A percentile compares a stretch with the other conserved stretches of the same genome.
phyloP scores from a whole-genome alignment of 2,797 vertebrate species.

The Okamejei kenojei region DNA sequence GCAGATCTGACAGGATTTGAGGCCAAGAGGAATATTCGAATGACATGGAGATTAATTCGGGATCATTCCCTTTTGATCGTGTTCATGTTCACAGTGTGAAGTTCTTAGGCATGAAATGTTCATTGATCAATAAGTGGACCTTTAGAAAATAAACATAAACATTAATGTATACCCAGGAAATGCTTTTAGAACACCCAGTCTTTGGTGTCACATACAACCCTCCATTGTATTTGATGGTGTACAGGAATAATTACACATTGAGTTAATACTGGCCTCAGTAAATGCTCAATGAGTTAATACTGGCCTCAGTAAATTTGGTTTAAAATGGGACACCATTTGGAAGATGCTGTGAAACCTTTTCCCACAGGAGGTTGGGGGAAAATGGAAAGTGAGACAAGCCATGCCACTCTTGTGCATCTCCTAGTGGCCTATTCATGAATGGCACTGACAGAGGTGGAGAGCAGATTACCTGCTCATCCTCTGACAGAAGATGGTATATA shows the following conservation, averaged over 20 bases:
- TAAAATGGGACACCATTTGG: background rate
- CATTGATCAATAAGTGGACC: background rate
- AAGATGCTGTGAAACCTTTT: background rate
- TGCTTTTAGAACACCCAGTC: background rate
- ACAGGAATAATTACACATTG: background rate
- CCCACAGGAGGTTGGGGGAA: background rate
- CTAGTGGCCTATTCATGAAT: background rate
- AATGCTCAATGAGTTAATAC: background rate
- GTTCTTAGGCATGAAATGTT: background rate
- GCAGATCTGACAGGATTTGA: background rate
- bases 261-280: conserved; percentile 4
- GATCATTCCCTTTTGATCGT: background rate
- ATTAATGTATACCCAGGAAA: background rate
- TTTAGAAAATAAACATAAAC: background rate
- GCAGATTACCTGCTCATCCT: background rate
- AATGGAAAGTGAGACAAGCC: conserved; percentile 9
- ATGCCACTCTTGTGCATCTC: conserved; percentile 18
- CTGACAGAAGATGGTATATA: background rate
- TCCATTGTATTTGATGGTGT: background rate
- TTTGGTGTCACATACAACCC: background rate
- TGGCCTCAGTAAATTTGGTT: background rate
- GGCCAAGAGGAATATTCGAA: background rate
- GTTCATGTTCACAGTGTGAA: background rate
- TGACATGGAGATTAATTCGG: background rate
- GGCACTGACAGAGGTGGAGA: background rate